Evolutionary conservation across 2,797 vertebrate species (phyloP), one percentile per base, ranked within the genome.

Genomic region (Anabas testudineus): DNA sequence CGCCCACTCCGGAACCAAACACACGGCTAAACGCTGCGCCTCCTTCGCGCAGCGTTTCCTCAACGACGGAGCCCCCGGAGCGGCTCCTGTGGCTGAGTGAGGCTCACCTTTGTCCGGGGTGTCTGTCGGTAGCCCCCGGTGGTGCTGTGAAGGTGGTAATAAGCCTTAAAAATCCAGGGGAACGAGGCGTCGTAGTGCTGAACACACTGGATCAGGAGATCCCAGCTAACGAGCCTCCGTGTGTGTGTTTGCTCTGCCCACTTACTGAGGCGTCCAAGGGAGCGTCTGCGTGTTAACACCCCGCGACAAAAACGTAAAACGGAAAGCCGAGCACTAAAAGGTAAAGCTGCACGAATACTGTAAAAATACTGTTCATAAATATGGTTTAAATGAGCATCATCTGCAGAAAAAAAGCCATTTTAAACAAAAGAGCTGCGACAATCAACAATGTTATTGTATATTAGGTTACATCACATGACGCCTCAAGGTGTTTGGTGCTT

Each of bases 201-300:
- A 13, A 22, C 51, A n/a, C 68, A 46, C 73, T 26, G 53, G 8
- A 10, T n/a, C 3, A 19, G 74, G 53, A 61, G 46, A 55, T 22
- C 61, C 55, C n/a, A 22, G 68, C 62, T 61, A 59, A 73, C 71
- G 55, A 75, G 81, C 71, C 36, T 30, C 48, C 30, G 32, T 64
- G 22, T 30, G 32, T 64, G 22, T 30, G 67, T 45, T 78, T 8
- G 56, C 69, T 74, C 86, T 71, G 84, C 81, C 87, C 87, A 81
- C 67, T 61, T 0, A 37, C 74, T 4, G 56, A 28, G 34, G 21
- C 1, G 3, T 0, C 24, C 0, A 82, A n/a, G 90, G 77, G 68
- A 79, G 55, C 67, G 56, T 63, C 16, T 34, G 47, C 51, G 5
- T 80, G 69, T 87, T 74, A 14, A 0, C 24, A 0, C 0, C 7